These are phyloP conservation scores for Drosophila arawakana DNA, from an alignment of 1,140 invertebrate species.

Conservation along the genomic window DNA sequence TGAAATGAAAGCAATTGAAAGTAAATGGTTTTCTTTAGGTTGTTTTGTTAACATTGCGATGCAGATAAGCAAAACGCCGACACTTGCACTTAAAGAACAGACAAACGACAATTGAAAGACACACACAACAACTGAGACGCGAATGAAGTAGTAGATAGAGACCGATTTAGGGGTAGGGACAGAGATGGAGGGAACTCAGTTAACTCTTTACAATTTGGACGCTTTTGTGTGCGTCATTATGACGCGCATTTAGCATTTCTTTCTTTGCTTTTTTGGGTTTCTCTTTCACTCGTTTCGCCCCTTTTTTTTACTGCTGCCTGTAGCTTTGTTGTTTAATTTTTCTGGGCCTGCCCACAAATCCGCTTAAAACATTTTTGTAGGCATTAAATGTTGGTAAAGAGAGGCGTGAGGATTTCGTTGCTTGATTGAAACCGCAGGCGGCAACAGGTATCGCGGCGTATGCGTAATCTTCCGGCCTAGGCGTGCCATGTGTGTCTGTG, in stretches of 20 bases:
- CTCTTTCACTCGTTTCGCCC: slow-evolving; percentile 19
- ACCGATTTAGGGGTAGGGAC: background rate
- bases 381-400: slow-evolving; percentile 35
- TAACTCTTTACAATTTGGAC: slow-evolving; percentile 33
- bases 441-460: slow-evolving; percentile 63
- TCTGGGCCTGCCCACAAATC: slow-evolving; percentile 34
- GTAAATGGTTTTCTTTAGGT: slow-evolving; percentile 17
- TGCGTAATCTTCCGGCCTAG: slow-evolving; percentile 27
- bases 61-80: slow-evolving; percentile 31
- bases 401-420: slow-evolving; percentile 19
- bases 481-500: background rate
- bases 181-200: slow-evolving; percentile 1
- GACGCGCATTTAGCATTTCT: slow-evolving; percentile 28
- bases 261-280: slow-evolving; percentile 13
- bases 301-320: slow-evolving; percentile 13
- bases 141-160: background rate
- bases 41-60: slow-evolving; percentile 23
- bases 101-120: slow-evolving; percentile 7
- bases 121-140: background rate
- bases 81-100: slow-evolving; percentile 28
- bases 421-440: slow-evolving; percentile 40
- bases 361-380: slow-evolving; percentile 61
- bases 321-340: slow-evolving; percentile 37
- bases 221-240: slow-evolving; percentile 37
- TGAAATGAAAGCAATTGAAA: slow-evolving; percentile 15